Base-by-base conservation (phyloP, 2,113 vertebrate species). In the Sinocyclocheilus rhinocerous region DNA sequence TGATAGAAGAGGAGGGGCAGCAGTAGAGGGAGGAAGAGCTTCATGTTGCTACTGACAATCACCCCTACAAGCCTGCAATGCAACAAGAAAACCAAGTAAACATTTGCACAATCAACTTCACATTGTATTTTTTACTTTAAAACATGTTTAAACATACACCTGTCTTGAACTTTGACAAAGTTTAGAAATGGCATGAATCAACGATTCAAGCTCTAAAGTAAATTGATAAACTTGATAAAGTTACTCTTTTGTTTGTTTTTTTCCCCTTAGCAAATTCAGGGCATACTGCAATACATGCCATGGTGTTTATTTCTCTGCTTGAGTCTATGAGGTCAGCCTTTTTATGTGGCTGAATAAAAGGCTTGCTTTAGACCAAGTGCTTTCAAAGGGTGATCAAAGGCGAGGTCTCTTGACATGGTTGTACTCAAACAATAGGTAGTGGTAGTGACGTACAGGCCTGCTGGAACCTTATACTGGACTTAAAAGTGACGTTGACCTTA, bases 21-120 rank as follows among this genome's bases (percentile, higher is more conserved):
- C 61, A 82, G 89, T n/a, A 87, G 29, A 69, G 8, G 42, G 33
- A 93, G 87, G 59, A 94, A 86, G 59, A 90, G 89, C 90, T 92
- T 94, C 95, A 95, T 95, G 84, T 86, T 92, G 91, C 61, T 81
- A 87, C 82, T 57, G 76, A 85, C 80, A 89, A 63, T 81, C 70
- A 87, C 89, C 89, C 87, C 88, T 79, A 79, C 87, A 85, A 80
- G 45, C 91, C 93, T 93, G 78, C 42, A 76, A n/a, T 16, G 42
- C 90, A 26, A 89, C 7, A 45, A 88, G 13, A 59, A 82, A 72
- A 50, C 15, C 11, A 26, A 73, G 6, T 63, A 52, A 42, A 48
- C 6, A 85, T 85, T 86, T 22, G 83, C 76, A 45, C 81, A 36
- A n/a, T 26, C 4, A 84, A 42, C 20, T n/a, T n/a, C 26, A 73